Conservation (phyloP, 2,888 invertebrate genomes). For the Polydrusus cervinus region DNA sequence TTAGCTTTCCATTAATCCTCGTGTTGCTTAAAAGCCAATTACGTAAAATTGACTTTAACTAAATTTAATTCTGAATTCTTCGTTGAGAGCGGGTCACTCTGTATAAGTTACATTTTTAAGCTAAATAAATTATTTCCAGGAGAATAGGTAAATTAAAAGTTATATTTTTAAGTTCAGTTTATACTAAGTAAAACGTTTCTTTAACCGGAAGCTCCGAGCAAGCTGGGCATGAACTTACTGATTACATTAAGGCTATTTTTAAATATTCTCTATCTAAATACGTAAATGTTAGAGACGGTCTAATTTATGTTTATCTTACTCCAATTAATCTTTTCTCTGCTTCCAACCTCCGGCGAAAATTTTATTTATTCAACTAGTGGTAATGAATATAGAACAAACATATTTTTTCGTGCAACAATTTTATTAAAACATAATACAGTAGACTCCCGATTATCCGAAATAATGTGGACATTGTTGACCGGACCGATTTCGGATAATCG, state of each 20-base stretch:
- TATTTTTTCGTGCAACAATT: too few species aligned
- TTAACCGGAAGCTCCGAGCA: constrained; percentile 43
- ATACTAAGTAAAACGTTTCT: constrained; percentile 25
- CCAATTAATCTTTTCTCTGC: constrained; percentile 44
- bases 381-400: too few species aligned
- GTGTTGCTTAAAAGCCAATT: too few species aligned
- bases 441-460: too few species aligned
- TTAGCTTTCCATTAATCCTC: too few species aligned
- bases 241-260: constrained; percentile 54
- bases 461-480: too few species aligned
- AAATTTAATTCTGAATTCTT: too few species aligned
- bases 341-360: not conserved
- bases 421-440: too few species aligned
- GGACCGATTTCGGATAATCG: too few species aligned
- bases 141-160: constrained; percentile 1
- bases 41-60: too few species aligned
- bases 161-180: constrained; percentile 42
- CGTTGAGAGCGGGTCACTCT: too few species aligned
- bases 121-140: not conserved
- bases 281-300: constrained; percentile 45
- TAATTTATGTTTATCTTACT: constrained; percentile 54
- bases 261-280: constrained; percentile 44
- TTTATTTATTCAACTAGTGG: not conserved
- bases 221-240: constrained; percentile 45
- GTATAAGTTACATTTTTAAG: not conserved